Evolutionary conservation across 2,797 vertebrate genomes (phyloP).

Genomic region (Cynopterus sphinx): DNA sequence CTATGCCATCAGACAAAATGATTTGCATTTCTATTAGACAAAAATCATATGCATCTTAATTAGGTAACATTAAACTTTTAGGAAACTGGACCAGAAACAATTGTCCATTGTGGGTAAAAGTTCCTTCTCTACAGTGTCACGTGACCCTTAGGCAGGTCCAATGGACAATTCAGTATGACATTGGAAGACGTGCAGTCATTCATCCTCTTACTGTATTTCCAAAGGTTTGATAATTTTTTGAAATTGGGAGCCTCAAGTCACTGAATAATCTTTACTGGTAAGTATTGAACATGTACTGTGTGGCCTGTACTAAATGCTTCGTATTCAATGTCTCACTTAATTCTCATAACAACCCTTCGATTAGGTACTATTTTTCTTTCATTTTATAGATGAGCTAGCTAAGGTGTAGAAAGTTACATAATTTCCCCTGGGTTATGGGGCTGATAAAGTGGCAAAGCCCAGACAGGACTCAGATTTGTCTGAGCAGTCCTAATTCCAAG

Average conservation of each 20-base stretch:
- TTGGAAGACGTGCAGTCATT: not conserved
- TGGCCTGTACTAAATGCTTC: not conserved
- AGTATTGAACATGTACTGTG: not conserved
- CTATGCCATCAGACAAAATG: not conserved
- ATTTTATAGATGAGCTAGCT: not conserved
- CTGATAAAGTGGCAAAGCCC: not conserved
- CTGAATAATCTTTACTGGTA: not conserved
- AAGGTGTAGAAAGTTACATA: not conserved
- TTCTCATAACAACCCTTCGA: not conserved
- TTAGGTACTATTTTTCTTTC: not conserved
- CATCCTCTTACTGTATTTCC: not conserved
- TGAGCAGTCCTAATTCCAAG: not conserved
- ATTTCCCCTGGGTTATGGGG: not conserved
- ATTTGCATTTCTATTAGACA: not conserved
- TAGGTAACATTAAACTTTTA: not conserved
- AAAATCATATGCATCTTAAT: not conserved
- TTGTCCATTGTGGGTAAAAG: not conserved
- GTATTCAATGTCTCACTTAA: not conserved
- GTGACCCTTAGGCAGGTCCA: not conserved
- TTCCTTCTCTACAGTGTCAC: not conserved
- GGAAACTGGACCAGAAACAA: not conserved
- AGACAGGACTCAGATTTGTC: not conserved
- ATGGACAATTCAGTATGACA: not conserved
- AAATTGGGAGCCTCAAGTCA: not conserved
- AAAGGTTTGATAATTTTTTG: not conserved